These are phyloP conservation scores for Drosophila melanocephala DNA, from an alignment of 2,888 invertebrate genomes.

Conservation along the genomic window DNA sequence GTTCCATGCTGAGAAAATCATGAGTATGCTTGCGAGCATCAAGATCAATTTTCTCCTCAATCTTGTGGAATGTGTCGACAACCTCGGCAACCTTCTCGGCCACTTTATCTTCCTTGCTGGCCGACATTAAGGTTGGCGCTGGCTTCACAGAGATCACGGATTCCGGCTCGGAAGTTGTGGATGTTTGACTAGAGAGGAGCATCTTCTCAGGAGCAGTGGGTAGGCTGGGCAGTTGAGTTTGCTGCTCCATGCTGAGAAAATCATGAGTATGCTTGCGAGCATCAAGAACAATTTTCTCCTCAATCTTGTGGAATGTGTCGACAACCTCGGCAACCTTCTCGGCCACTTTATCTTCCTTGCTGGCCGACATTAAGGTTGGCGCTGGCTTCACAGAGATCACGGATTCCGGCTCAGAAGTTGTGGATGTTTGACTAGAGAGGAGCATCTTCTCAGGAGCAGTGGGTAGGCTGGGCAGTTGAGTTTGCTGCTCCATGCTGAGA, in stretches of 20 bases:
- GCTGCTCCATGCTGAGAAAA: conserved; percentile 77
- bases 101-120: conserved; percentile 41
- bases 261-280: conserved; percentile 71
- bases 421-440: conserved; percentile 59
- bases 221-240: conserved; percentile 67
- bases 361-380: conserved; percentile 7
- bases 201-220: conserved; percentile 36
- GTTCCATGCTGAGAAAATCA: conserved; percentile 78
- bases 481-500: conserved; percentile 75
- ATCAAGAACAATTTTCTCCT: conserved; percentile 58
- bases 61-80: conserved; percentile 69
- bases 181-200: conserved; percentile 50
- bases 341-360: conserved; percentile 41
- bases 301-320: conserved; percentile 69
- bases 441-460: conserved; percentile 39
- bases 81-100: conserved; percentile 58
- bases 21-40: conserved; percentile 72
- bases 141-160: conserved; percentile 47
- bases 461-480: conserved; percentile 60
- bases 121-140: conserved; percentile 16
- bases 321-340: conserved; percentile 57
- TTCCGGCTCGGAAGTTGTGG: conserved; percentile 60
- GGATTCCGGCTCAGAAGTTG: conserved; percentile 59
- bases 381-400: conserved; percentile 45
- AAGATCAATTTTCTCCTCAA: conserved; percentile 56